Evolutionary conservation across 2,888 invertebrate genomes (phyloP).

Genomic region (Limnephilus rhombicus): DNA sequence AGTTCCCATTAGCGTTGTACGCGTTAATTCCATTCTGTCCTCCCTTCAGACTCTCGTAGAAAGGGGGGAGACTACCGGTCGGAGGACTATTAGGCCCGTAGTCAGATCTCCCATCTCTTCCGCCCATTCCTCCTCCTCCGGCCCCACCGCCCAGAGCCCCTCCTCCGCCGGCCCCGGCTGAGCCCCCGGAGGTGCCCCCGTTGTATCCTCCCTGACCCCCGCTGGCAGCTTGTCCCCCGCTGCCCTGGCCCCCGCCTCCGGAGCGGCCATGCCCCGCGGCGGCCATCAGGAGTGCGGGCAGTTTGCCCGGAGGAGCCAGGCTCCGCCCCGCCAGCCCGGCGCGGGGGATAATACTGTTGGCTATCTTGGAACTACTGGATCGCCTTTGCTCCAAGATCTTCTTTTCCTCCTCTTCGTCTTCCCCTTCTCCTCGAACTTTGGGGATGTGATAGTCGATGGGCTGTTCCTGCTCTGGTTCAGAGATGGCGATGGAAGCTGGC

Average conservation of each 20-base stretch:
- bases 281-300: slow-evolving; percentile 83
- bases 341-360: slow-evolving; percentile 77
- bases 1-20: slow-evolving; percentile 83
- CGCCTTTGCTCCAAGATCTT: slow-evolving; percentile 83
- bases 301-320: slow-evolving; percentile 76
- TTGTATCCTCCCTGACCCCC: slow-evolving; percentile 72
- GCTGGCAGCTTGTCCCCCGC: slow-evolving; percentile 76
- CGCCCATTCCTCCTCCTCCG: slow-evolving; percentile 87
- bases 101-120: slow-evolving; percentile 89
- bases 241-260: slow-evolving; percentile 78
- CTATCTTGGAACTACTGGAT: slow-evolving; percentile 83
- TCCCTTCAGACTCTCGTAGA: slow-evolving; percentile 91
- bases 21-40: slow-evolving; percentile 84
- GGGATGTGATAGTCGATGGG: slow-evolving; percentile 94
- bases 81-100: slow-evolving; percentile 93
- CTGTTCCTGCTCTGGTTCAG: slow-evolving; percentile 88
- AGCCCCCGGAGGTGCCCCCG: slow-evolving; percentile 78
- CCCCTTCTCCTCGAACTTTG: slow-evolving; percentile 84
- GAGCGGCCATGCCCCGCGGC: slow-evolving; percentile 90
- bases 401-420: slow-evolving; percentile 84
- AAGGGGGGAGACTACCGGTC: slow-evolving; percentile 91
- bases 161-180: slow-evolving; percentile 78
- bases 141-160: slow-evolving; percentile 82
- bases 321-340: slow-evolving; percentile 79
- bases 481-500: slow-evolving; percentile 75